Evolutionary conservation across 2,797 vertebrate genomes (phyloP).

Genomic region (Apodemus agrarius): DNA sequence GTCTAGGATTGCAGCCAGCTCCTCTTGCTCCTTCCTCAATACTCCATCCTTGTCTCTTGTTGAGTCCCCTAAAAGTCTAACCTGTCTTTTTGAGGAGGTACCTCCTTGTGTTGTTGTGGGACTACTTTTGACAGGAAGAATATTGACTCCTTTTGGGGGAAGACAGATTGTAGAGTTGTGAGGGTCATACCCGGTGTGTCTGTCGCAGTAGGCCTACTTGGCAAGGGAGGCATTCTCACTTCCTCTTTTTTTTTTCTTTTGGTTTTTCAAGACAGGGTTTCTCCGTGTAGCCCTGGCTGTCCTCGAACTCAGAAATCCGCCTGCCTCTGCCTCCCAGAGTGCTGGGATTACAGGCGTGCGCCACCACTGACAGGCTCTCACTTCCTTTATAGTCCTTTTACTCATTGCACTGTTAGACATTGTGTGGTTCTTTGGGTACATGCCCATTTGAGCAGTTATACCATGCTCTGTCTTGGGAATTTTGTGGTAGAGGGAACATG

Average conservation of each 20-base stretch:
- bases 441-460: constrained; percentile 7
- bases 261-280: too few relatives aligned
- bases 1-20: constrained; percentile 34
- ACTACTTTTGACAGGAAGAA: not conserved
- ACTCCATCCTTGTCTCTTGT: constrained; percentile 27
- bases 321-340: too few relatives aligned
- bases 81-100: constrained; percentile 24
- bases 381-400: not conserved
- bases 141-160: constrained; percentile 28
- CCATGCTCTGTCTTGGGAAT: not conserved
- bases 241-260: not conserved
- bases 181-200: not conserved
- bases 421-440: not conserved
- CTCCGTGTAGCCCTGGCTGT: too few relatives aligned
- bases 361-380: not conserved
- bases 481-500: not conserved
- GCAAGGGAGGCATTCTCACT: not conserved
- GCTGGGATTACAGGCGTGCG: too few relatives aligned
- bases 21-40: not conserved
- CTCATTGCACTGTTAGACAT: not conserved
- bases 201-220: constrained; percentile 18
- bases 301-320: too few relatives aligned
- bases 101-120: constrained; percentile 38
- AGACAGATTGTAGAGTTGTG: not conserved
- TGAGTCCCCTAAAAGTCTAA: constrained; percentile 41